Evolutionary conservation across 2,797 vertebrate genomes (phyloP).

Genomic region (Acipenser ruthenus): DNA sequence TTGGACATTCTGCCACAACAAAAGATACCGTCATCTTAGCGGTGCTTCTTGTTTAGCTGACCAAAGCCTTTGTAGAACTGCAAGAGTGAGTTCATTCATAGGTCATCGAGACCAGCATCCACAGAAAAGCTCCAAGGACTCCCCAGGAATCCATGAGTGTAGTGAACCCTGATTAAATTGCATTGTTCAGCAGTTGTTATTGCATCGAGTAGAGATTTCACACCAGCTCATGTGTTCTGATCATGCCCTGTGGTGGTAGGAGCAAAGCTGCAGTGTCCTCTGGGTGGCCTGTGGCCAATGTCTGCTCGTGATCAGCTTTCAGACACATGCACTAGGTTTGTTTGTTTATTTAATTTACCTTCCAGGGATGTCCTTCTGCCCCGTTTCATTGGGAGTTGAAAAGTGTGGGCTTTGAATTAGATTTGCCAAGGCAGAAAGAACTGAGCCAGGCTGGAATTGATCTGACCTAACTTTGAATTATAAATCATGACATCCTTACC

Average conservation of each 20-base stretch:
- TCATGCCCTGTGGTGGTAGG: constrained; percentile 34
- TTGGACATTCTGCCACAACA: too few species aligned
- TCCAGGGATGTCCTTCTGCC: neutral
- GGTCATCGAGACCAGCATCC: too few species aligned
- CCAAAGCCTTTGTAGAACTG: too few species aligned
- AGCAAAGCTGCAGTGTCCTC: constrained; percentile 24
- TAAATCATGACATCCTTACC: neutral
- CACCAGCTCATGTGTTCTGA: constrained; percentile 31
- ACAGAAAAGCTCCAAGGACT: too few species aligned
- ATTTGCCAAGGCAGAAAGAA: neutral
- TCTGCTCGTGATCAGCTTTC: constrained; percentile 28
- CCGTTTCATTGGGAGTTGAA: neutral
- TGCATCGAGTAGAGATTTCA: constrained; percentile 12
- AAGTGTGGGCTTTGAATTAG: neutral
- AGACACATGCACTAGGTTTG: constrained; percentile 22
- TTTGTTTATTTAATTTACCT: neutral
- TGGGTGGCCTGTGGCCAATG: constrained; percentile 25
- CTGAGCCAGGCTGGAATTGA: neutral
- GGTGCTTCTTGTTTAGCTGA: too few species aligned
- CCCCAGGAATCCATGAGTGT: too few species aligned
- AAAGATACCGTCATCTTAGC: too few species aligned
- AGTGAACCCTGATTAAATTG: neutral
- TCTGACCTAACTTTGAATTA: neutral
- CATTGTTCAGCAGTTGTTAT: constrained; percentile 27
- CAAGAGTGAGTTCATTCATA: too few species aligned